Evolutionary conservation across 2,888 invertebrate species (phyloP).

Genomic region (Arge pagana): DNA sequence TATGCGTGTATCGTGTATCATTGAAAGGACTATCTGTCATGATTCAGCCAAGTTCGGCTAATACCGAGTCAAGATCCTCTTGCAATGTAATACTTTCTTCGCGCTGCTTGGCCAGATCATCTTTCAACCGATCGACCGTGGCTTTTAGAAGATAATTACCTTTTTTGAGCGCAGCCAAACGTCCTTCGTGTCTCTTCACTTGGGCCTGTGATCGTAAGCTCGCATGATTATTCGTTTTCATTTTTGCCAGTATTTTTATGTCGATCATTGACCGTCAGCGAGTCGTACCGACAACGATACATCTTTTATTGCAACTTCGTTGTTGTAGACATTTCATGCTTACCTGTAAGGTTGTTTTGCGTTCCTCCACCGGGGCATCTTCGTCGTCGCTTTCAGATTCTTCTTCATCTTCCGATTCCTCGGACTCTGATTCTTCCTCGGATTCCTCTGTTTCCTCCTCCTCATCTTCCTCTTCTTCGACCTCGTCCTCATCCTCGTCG

Average conservation of each 20-base stretch:
- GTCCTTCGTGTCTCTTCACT: conserved; percentile 77
- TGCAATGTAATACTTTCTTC: conserved; percentile 78
- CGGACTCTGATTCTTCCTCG: conserved; percentile 51
- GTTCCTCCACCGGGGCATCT: conserved; percentile 62
- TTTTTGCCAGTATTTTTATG: background rate
- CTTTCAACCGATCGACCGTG: conserved; percentile 84
- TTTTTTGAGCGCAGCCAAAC: conserved; percentile 80
- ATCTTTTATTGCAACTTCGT: too few relatives aligned
- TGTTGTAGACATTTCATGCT: conserved; percentile 30
- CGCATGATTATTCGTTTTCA: background rate
- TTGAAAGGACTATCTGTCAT: background rate
- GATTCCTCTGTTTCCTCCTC: conserved; percentile 60
- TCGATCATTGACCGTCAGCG: too few relatives aligned
- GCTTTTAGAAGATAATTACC: conserved; percentile 87
- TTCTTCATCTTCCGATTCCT: conserved; percentile 38
- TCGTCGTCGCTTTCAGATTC: conserved; percentile 67
- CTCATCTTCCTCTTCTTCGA: conserved; percentile 69
- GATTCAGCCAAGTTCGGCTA: conserved; percentile 79
- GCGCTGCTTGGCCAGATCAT: conserved; percentile 81
- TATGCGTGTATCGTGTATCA: conserved; percentile 24
- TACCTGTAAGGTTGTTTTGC: conserved; percentile 51
- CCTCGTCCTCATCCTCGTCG: conserved; percentile 73
- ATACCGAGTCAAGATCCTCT: conserved; percentile 83
- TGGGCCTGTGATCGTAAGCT: conserved; percentile 46
- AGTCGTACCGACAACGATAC: too few relatives aligned